Base-by-base conservation (phyloP, 2,888 invertebrate genomes). In the Pterostichus niger region DNA sequence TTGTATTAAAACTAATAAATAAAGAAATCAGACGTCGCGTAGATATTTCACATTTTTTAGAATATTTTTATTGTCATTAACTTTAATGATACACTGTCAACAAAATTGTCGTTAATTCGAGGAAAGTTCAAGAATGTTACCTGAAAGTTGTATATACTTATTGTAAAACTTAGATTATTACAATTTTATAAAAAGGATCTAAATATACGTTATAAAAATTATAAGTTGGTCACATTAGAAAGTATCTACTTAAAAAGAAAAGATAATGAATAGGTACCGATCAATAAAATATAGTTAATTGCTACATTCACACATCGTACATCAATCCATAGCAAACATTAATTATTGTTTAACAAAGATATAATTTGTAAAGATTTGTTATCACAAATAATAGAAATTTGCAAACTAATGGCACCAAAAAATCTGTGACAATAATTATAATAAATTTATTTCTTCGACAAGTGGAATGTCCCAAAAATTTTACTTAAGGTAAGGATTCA, bases 221-320 rank as follows among this genome's bases (percentile, higher is more conserved):
- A 54, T 77, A 77, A 77, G 77, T 77, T 54, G 77, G 77, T 77
- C 77, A 77, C 11, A 40, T 77, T 77, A 54, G 77, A 77, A 77
- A 77, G 77, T 77, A 71, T 71, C 24, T 15, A 71, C 35, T 17
- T 44, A 15, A 44, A 75, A 75, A 75, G 75, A 71, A 46, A 46
- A 7, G 44, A 15, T 73, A 75, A 52, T 75, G 13, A 33, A 75
- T 75, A 24, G 75, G 52, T 75, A 75, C 7, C 10, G 44, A 24
- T 71, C 40, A 49, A 52, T 75, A 75, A 52, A 75, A 75, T 52
- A 52, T 24, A 75, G 52, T 75, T 75, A 75, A 75, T 52, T 52
- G 15, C 52, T 49, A 11, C 24, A 75, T 75, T 75, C 71, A 71
- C 71, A 71, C 44, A 17, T 40, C 13, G 40, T 68, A 56, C 24